A percentile compares a stretch with the other conserved stretches of the same genome.
These are phyloP conservation scores for Pogonognathellus flavescens DNA, from an alignment of 1,140 invertebrate species.

Conservation along the genomic window DNA sequence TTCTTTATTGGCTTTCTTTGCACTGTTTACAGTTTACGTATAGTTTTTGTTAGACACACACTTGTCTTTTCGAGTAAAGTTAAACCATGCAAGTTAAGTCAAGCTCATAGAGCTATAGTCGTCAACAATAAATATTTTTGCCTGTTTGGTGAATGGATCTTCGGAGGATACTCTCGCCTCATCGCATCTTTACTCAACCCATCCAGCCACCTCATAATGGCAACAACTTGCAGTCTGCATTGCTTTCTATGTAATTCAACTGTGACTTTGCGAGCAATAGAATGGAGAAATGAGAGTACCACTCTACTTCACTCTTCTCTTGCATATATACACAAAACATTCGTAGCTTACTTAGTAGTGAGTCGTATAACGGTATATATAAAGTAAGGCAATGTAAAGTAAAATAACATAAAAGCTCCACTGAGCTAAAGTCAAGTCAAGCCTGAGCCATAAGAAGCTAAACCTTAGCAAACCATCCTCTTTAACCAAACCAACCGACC, in stretches of 20 bases:
- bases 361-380: no score
- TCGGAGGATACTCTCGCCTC: slow-evolving; percentile 35
- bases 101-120: not conserved
- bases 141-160: slow-evolving; percentile 33
- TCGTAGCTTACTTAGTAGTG: not conserved
- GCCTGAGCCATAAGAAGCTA: slow-evolving; percentile 27
- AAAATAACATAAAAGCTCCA: slow-evolving; percentile 42
- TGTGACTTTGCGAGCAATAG: slow-evolving; percentile 31
- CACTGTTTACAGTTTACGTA: not conserved
- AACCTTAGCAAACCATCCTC: slow-evolving; percentile 32
- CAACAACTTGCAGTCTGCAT: slow-evolving; percentile 42
- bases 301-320: slow-evolving; percentile 7
- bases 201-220: slow-evolving; percentile 43
- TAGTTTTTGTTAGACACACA: not conserved
- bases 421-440: slow-evolving; percentile 1
- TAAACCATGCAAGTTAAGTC: not conserved
- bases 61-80: slow-evolving; percentile 4
- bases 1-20: not conserved
- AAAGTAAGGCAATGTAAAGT: slow-evolving; percentile 16
- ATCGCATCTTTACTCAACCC: slow-evolving; percentile 41
- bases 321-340: not conserved
- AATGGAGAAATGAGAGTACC: slow-evolving; percentile 21
- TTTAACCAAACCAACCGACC: slow-evolving; percentile 44
- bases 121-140: slow-evolving; percentile 50
- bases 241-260: slow-evolving; percentile 43